Conservation (phyloP, 2,797 vertebrate genomes). For the Iguana delicatissima region DNA sequence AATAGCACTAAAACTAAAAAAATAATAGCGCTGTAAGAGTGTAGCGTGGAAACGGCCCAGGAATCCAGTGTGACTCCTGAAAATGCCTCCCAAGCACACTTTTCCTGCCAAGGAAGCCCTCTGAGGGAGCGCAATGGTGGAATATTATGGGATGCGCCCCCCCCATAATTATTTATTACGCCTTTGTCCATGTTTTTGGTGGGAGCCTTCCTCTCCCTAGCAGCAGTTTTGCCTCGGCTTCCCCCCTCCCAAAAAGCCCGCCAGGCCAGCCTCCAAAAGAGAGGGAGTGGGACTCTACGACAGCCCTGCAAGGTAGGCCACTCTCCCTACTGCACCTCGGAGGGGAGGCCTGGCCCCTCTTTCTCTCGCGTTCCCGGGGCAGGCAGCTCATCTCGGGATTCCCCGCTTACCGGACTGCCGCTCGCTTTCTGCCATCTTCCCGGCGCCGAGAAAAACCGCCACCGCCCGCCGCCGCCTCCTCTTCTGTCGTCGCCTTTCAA, state of each 20-base stretch:
- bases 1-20: no score
- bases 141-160: background rate
- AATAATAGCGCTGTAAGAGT: no score
- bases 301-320: conserved; percentile 20
- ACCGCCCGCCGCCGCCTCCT: background rate
- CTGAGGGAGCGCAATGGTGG: no score
- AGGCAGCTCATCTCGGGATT: background rate
- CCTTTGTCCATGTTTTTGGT: background rate
- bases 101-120: no score
- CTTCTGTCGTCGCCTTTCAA: conserved; percentile 59
- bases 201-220: no score
- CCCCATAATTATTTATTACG: background rate
- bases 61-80: no score
- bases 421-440: conserved; percentile 83
- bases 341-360: background rate
- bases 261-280: background rate
- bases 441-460: conserved; percentile 46
- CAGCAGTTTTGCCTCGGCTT: no score
- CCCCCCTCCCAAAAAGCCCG: background rate
- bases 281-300: background rate
- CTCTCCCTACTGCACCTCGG: background rate
- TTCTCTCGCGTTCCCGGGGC: no score
- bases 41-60: no score
- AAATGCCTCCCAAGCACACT: no score
- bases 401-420: conserved; percentile 74